Conservation (phyloP, 2,888 invertebrate genomes). For the Protodeltote pygarga region DNA sequence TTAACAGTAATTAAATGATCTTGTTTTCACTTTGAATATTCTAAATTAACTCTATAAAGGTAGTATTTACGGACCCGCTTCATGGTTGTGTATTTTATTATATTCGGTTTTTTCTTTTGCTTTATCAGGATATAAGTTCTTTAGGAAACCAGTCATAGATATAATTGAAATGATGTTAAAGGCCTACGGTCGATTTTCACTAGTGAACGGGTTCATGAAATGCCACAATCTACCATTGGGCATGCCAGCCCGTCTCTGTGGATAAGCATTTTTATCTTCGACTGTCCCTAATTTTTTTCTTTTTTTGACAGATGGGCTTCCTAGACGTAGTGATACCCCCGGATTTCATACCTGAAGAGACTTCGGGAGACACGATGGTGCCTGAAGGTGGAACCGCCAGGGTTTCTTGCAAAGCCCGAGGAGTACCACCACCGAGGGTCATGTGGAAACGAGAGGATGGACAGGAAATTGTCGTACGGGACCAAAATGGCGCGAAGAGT, state of each 20-base stretch:
- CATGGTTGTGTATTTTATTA: neutral
- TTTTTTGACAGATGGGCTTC: constrained; percentile 88
- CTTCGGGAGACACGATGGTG: constrained; percentile 93
- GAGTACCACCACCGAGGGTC: constrained; percentile 91
- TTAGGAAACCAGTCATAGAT: too few species aligned
- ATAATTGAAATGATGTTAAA: too few species aligned
- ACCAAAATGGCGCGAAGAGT: constrained; percentile 86
- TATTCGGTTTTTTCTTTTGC: neutral
- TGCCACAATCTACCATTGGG: too few species aligned
- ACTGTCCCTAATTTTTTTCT: neutral
- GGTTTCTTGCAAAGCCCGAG: constrained; percentile 89
- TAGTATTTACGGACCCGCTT: too few species aligned
- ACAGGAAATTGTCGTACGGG: constrained; percentile 90
- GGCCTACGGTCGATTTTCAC: too few species aligned
- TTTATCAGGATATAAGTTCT: too few species aligned
- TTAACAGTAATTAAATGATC: constrained; percentile 41
- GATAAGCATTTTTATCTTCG: too few species aligned
- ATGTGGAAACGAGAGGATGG: constrained; percentile 93
- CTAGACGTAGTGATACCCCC: constrained; percentile 94
- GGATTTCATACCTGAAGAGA: constrained; percentile 92
- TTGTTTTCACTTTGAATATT: constrained; percentile 27
- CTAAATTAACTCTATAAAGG: too few species aligned
- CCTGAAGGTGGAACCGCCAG: constrained; percentile 90
- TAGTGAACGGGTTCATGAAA: too few species aligned
- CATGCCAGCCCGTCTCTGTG: too few species aligned